Conservation (phyloP, 2,113 vertebrate genomes). For the Chauna torquata region DNA sequence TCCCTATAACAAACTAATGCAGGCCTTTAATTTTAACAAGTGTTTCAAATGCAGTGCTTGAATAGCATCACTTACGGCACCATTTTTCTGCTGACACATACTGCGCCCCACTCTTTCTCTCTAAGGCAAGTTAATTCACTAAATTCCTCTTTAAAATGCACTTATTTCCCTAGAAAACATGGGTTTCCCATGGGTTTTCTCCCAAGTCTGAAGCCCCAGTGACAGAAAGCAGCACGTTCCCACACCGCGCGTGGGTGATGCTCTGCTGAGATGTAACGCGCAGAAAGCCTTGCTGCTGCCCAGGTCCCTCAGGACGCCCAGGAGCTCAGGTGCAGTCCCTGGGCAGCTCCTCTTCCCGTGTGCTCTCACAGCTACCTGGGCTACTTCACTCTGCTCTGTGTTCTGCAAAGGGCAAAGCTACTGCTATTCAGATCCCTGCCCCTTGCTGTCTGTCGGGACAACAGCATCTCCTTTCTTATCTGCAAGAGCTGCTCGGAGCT, state of each 20-base stretch:
- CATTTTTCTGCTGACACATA: background rate
- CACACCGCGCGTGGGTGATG: background rate
- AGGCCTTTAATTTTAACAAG: background rate
- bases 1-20: background rate
- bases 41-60: background rate
- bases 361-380: accelerated
- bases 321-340: background rate
- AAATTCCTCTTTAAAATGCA: background rate
- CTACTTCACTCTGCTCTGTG: background rate
- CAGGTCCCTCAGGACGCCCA: accelerated
- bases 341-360: background rate
- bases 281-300: background rate
- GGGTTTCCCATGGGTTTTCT: background rate
- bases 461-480: background rate
- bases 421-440: background rate
- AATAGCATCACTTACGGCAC: background rate
- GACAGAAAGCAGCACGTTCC: background rate
- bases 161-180: background rate
- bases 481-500: background rate
- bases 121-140: background rate
- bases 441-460: background rate
- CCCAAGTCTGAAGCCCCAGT: background rate
- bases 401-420: background rate
- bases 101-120: background rate
- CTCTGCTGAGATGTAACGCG: accelerated